Evolutionary conservation across 2,888 invertebrate genomes (phyloP).

Genomic region (Meganola albula): DNA sequence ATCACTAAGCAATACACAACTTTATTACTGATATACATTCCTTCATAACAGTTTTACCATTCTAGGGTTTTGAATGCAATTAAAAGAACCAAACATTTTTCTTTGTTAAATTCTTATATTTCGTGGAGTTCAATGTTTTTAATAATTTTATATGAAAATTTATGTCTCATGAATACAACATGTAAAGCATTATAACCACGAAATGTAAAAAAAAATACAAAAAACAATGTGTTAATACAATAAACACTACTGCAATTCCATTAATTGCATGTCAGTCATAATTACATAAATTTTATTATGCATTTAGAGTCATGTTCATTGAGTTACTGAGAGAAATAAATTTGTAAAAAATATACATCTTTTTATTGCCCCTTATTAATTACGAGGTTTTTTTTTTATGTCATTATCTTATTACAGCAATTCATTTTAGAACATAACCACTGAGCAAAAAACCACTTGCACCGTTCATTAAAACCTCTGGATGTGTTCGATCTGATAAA

Average conservation of each 20-base stretch:
- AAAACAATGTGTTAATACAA: slow-evolving; percentile 15
- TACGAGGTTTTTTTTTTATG: slow-evolving; percentile 26
- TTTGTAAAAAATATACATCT: slow-evolving; percentile 46
- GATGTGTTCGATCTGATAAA: slow-evolving; percentile 94
- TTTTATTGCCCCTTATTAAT: too few relatives aligned
- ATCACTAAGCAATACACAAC: slow-evolving; percentile 33
- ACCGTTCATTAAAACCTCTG: slow-evolving; percentile 93
- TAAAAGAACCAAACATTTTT: too few relatives aligned
- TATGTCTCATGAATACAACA: slow-evolving; percentile 27
- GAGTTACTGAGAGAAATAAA: slow-evolving; percentile 52
- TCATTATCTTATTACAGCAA: slow-evolving; percentile 10
- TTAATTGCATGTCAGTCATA: slow-evolving; percentile 43
- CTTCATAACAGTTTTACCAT: slow-evolving; percentile 31
- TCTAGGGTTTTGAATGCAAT: too few relatives aligned
- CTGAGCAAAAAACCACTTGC: slow-evolving; percentile 93
- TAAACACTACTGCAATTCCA: slow-evolving; percentile 31
- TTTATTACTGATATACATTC: slow-evolving; percentile 53
- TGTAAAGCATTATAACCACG: slow-evolving; percentile 2
- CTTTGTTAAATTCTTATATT: slow-evolving; percentile 29
- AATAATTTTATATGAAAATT: slow-evolving; percentile 28
- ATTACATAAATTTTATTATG: slow-evolving; percentile 50
- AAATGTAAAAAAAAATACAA: slow-evolving; percentile 12
- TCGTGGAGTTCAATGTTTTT: slow-evolving; percentile 22
- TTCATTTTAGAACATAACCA: slow-evolving; percentile 78
- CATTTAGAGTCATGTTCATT: slow-evolving; percentile 63